phyloP scores from a whole-genome alignment of 2,797 vertebrate species.

The Macroramphosus scolopax region DNA sequence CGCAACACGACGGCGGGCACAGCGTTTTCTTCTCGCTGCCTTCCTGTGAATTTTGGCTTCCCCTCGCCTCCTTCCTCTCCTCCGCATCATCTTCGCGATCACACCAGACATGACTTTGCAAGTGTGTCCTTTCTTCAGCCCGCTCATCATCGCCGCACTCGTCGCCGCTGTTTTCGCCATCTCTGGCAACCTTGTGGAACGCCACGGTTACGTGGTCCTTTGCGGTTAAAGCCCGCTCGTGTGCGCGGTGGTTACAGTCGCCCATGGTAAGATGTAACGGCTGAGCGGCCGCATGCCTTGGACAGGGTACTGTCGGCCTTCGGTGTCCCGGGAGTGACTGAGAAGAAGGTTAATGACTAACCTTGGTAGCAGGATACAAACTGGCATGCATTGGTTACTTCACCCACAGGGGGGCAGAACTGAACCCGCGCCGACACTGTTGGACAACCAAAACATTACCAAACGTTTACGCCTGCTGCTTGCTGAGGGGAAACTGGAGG shows the following conservation, averaged over 20 bases:
- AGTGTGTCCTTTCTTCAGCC: slow-evolving; percentile 42
- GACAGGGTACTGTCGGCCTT: slow-evolving; percentile 32
- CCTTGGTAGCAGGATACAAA: slow-evolving; percentile 51
- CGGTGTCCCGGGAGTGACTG: slow-evolving; percentile 48
- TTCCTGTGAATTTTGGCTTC: slow-evolving; percentile 19
- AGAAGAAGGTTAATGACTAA: slow-evolving; percentile 74
- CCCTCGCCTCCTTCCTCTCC: slow-evolving; percentile 6
- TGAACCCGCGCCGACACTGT: slow-evolving; percentile 26
- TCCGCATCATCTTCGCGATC: not conserved
- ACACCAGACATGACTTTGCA: slow-evolving; percentile 26
- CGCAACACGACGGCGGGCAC: slow-evolving; percentile 53
- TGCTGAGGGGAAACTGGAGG: not conserved
- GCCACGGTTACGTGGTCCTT: slow-evolving; percentile 61
- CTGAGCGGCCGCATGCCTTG: slow-evolving; percentile 71
- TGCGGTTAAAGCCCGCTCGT: slow-evolving; percentile 47
- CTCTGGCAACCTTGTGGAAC: slow-evolving; percentile 63
- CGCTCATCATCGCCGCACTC: slow-evolving; percentile 36
- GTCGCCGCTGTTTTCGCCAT: slow-evolving; percentile 21
- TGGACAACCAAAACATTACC: slow-evolving; percentile 52
- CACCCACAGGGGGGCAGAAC: slow-evolving; percentile 68
- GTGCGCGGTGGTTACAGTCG: slow-evolving; percentile 47
- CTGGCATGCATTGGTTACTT: slow-evolving; percentile 46
- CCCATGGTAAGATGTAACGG: slow-evolving; percentile 72
- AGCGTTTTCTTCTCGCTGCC: slow-evolving; percentile 14
- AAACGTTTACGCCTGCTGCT: slow-evolving; percentile 32